Evolutionary conservation across 2,888 invertebrate genomes (phyloP).

Genomic region (Norana najaformis): DNA sequence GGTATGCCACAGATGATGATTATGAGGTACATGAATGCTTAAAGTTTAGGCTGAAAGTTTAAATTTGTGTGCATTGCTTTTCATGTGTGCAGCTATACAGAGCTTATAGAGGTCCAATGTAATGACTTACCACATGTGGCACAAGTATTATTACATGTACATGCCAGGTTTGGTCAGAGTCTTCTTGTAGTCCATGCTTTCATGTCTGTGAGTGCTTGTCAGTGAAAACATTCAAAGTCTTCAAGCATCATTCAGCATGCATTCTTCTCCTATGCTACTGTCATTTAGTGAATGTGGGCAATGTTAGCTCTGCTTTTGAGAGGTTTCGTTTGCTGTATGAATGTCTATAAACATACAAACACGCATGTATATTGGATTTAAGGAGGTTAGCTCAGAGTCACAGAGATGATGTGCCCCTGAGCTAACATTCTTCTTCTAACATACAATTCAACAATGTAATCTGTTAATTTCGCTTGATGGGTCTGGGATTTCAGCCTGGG

Average conservation of each 20-base stretch:
- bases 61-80: background rate
- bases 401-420: background rate
- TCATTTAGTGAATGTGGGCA: background rate
- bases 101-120: background rate
- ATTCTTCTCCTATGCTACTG: background rate
- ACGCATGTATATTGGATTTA: background rate
- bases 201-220: background rate
- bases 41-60: background rate
- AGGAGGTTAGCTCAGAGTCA: no score
- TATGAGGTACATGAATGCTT: background rate
- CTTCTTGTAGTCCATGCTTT: background rate
- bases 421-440: no score
- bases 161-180: background rate
- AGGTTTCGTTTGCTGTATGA: background rate
- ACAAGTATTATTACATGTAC: background rate
- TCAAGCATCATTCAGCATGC: background rate
- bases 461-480: background rate
- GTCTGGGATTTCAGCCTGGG: no score
- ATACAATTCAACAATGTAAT: no score
- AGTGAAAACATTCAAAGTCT: background rate
- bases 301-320: background rate
- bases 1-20: no score
- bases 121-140: background rate
- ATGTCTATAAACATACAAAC: background rate
- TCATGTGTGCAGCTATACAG: background rate